Base-by-base conservation (phyloP, 2,113 vertebrate species). In the Pterocles orientalis region DNA sequence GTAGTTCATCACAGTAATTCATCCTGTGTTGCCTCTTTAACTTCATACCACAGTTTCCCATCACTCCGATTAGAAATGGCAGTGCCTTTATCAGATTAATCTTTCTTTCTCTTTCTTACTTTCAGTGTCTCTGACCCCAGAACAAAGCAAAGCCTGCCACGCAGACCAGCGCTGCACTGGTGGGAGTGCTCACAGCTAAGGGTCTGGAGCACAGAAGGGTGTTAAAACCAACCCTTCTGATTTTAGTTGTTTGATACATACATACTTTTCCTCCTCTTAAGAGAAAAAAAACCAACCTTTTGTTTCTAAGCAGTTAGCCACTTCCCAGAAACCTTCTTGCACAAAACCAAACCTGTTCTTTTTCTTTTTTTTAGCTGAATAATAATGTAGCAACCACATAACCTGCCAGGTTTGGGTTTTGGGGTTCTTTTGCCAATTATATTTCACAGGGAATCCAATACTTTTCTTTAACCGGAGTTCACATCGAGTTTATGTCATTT, bases 1-100 rank as follows among this genome's bases (percentile, higher is more conserved):
- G 96, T 96, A 98, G 98, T 98, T 97, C 98, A 98, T 98, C 98
- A 84, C 97, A 97, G 95, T 98, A 98, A 98, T 97, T 98, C 98
- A 98, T 96, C 95, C 85, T 41, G 47, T 87, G 78, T 93, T 96
- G 88, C 95, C 96, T 98, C 57, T 98, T 97, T 93, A 97, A 95
- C 91, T 97, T 96, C 82, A 66, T 82, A 96, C 95, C 68, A 86
- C 79, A 62, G 92, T 98, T 98, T 98, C 96, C 98, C 98, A 98
- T 98, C 98, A 98, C 88, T 97, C 64, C 95, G 77, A 98, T 98
- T 98, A 98, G 97, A 98, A 98, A 95, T 72, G 70, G 94, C 87
- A 97, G 73, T 92, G 81, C 93, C 97, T 98, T 98, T 97, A 98
- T 98, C 97, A 97, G 95, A 98, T 98, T 97, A 97, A 97, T 97